phyloP scores from a whole-genome alignment of 2,888 invertebrate genomes.

The Hermodice carunculata region DNA sequence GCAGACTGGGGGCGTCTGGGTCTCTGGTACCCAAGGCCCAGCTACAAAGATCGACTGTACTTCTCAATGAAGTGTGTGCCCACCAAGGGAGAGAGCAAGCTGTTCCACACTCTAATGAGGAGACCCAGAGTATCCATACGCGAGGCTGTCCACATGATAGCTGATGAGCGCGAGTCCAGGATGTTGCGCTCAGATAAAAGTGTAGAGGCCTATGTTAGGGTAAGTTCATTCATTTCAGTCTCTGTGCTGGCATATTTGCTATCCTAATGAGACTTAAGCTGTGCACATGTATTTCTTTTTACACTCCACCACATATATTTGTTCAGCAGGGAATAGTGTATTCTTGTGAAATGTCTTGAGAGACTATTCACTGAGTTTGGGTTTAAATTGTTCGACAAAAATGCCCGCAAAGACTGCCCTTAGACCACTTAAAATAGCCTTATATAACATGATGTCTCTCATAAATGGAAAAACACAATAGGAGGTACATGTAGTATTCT shows the following conservation, averaged over 20 bases:
- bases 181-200: constrained; percentile 58
- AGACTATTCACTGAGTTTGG: too few species aligned
- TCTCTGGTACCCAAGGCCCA: constrained; percentile 58
- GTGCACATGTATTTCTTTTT: not conserved
- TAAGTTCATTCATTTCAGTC: constrained; percentile 28
- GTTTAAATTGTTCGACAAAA: too few species aligned
- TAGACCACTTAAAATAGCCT: too few species aligned
- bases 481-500: too few species aligned
- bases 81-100: constrained; percentile 54
- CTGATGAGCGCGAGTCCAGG: constrained; percentile 49
- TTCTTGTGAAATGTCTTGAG: too few species aligned
- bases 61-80: constrained; percentile 60
- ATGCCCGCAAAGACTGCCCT: too few species aligned
- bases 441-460: too few species aligned
- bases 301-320: not conserved
- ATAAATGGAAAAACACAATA: too few species aligned
- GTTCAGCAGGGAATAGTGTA: not conserved
- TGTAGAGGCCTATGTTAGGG: constrained; percentile 61
- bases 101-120: constrained; percentile 57
- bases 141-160: constrained; percentile 17
- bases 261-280: not conserved
- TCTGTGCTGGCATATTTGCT: not conserved
- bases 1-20: constrained; percentile 63
- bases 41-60: constrained; percentile 62
- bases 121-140: constrained; percentile 49